Evolutionary conservation across 1,140 invertebrate species (phyloP).

Genomic region (Aphelenchoides besseyi): DNA sequence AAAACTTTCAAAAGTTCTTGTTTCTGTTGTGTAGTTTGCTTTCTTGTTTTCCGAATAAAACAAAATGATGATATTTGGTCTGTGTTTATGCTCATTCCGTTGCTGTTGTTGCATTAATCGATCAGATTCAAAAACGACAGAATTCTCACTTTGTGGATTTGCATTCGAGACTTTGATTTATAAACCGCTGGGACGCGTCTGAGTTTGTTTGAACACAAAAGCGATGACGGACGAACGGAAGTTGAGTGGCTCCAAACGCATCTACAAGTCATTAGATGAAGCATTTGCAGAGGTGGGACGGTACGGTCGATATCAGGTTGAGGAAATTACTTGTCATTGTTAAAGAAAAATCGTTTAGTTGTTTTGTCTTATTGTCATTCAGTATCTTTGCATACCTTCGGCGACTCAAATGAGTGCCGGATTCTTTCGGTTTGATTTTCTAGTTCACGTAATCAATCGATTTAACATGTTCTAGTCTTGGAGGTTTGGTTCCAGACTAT

Average conservation of each 20-base stretch:
- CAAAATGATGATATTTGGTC: background rate
- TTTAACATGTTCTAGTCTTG: slow-evolving; percentile 11
- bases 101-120: background rate
- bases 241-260: background rate
- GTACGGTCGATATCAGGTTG: slow-evolving; percentile 41
- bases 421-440: slow-evolving; percentile 34
- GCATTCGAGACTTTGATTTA: background rate
- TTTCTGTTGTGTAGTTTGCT: background rate
- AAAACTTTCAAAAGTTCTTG: too few species aligned
- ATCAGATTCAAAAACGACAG: background rate
- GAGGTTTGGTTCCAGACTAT: slow-evolving; percentile 38
- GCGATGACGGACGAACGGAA: slow-evolving; percentile 4
- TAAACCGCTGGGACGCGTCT: background rate
- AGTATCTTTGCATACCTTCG: slow-evolving; percentile 27
- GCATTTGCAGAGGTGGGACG: slow-evolving; percentile 39
- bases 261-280: slow-evolving; percentile 31
- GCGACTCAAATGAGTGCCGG: slow-evolving; percentile 23
- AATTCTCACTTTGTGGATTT: background rate
- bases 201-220: background rate
- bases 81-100: background rate
- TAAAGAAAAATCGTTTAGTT: slow-evolving; percentile 21
- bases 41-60: slow-evolving; percentile 6
- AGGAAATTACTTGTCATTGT: background rate
- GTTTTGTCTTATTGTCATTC: slow-evolving; percentile 29
- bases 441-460: background rate